Evolutionary conservation across 2,888 invertebrate genomes (phyloP).

Genomic region (Hyppa rectilinea): DNA sequence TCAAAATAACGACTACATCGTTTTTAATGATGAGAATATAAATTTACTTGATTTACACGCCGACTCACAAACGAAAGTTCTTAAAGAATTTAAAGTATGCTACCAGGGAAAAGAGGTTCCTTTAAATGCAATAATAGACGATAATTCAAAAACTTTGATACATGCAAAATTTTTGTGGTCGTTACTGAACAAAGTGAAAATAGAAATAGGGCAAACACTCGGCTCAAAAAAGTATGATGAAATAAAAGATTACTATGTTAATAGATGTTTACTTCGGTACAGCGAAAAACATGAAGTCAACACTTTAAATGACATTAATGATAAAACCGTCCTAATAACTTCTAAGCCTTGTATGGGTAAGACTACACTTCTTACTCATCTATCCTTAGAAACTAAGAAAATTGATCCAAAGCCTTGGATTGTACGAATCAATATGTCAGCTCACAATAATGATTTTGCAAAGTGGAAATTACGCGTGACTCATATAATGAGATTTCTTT

Average conservation of each 20-base stretch:
- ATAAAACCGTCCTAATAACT: conserved; percentile 66
- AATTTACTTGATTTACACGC: conserved; percentile 62
- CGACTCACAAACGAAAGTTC: conserved; percentile 62
- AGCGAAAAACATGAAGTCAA: conserved; percentile 60
- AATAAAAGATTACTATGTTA: conserved; percentile 66
- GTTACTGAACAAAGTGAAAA: conserved; percentile 64
- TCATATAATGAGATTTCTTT: conserved; percentile 65
- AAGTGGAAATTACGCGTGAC: conserved; percentile 53
- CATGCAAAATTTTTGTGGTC: conserved; percentile 64
- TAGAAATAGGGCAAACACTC: conserved; percentile 69
- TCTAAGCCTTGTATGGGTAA: conserved; percentile 72
- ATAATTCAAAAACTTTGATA: conserved; percentile 60
- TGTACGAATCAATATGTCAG: conserved; percentile 67
- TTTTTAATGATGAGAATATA: conserved; percentile 59
- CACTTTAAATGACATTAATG: conserved; percentile 66
- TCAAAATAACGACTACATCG: conserved; percentile 35
- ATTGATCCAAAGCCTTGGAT: conserved; percentile 68
- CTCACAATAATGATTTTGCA: conserved; percentile 63
- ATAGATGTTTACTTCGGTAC: conserved; percentile 61
- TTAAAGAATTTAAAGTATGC: conserved; percentile 58
- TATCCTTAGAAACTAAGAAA: conserved; percentile 69
- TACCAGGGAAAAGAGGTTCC: conserved; percentile 69
- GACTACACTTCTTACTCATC: conserved; percentile 69
- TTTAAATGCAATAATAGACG: conserved; percentile 62
- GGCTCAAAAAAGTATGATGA: conserved; percentile 64